Evolutionary conservation across 1,140 invertebrate species (phyloP), one percentile per base, ranked within the genome.

Genomic region (Philaenus spumarius): DNA sequence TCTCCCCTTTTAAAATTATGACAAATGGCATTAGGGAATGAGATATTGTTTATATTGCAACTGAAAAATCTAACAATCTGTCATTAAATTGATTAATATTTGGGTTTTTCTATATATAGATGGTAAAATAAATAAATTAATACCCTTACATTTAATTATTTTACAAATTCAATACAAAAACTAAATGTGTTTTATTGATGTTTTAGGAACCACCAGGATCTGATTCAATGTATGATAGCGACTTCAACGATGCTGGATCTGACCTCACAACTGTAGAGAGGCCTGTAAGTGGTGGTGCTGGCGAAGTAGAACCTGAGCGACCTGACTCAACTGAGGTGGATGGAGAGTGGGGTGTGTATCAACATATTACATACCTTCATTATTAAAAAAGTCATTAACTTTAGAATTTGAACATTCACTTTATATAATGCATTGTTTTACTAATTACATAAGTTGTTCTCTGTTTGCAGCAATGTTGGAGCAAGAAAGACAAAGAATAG

Each of bases 221-320:
- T 0, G 89, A 91, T 69, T 89, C 87, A 12, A 90, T 89, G 69
- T 92, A 92, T 69, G 89, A 91, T 66, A 90, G 88, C 64, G 89
- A 92, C 66, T 86, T 86, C 48, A 88, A 89, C 34, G 88, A 89
- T 55, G 82, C 80, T 1, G 80, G 79, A 73, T 66, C 68, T 34
- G 66, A 69, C 35, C 42, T 63, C 11, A 58, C 53, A 15, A 55
- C 45, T 17, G 35, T 19, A 17, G 62, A 65, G 35, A 30, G 56
- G 37, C 50, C 61, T 68, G 72, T 54, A 24, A 60, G 71, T 20
- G 72, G 73, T 45, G 73, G 75, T 4, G 69, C 71, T 30, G 59
- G 67, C 14, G 66, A 69, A n/a, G 60, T 68, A 20, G 65, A 69
- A 11, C 46, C 62, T 43, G 66, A 67, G 19, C 39, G 66, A 35